These are phyloP conservation scores for Zaprionus capensis DNA, from an alignment of 1,140 invertebrate genomes.

Conservation along the genomic window DNA sequence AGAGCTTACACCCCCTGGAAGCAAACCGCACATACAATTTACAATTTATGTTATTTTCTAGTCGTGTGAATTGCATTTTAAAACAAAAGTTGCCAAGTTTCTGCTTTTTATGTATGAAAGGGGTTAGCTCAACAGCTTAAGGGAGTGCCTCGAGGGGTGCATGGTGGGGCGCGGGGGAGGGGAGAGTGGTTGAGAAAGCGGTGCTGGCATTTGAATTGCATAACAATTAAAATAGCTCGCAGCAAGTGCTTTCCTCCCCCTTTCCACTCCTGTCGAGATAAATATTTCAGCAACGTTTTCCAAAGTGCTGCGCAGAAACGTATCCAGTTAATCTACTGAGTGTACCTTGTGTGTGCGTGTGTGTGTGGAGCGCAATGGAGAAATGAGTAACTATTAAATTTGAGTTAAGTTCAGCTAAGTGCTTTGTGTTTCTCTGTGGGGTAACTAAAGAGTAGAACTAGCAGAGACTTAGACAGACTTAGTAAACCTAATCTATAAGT, in stretches of 20 bases:
- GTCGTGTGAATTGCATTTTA: conserved; percentile 76
- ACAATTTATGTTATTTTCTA: conserved; percentile 73
- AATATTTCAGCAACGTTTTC: conserved; percentile 44
- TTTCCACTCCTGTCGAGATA: conserved; percentile 24
- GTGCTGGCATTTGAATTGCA: conserved; percentile 61
- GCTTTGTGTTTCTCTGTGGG: not conserved
- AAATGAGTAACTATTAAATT: conserved; percentile 16
- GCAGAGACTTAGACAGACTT: not conserved
- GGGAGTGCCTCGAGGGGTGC: not conserved
- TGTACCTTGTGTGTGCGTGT: conserved; percentile 2
- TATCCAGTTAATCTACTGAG: conserved; percentile 13
- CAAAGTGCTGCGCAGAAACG: conserved; percentile 6
- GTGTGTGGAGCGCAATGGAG: not conserved
- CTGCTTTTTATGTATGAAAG: conserved; percentile 20
- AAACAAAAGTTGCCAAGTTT: conserved; percentile 47
- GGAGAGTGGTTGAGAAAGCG: not conserved
- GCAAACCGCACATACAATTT: conserved; percentile 43
- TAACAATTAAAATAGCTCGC: conserved; percentile 74
- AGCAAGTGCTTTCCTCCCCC: conserved; percentile 26
- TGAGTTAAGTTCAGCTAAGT: conserved; percentile 5
- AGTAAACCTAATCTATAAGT: not conserved
- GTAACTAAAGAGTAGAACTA: not conserved
- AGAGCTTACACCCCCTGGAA: not conserved
- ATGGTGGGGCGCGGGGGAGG: not conserved
- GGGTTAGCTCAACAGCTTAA: conserved; percentile 8